Percentiles rank a stretch among this genome's conserved stretches.
Conservation (phyloP, 2,888 invertebrate species). For the Mimumesa dahlbomi region DNA sequence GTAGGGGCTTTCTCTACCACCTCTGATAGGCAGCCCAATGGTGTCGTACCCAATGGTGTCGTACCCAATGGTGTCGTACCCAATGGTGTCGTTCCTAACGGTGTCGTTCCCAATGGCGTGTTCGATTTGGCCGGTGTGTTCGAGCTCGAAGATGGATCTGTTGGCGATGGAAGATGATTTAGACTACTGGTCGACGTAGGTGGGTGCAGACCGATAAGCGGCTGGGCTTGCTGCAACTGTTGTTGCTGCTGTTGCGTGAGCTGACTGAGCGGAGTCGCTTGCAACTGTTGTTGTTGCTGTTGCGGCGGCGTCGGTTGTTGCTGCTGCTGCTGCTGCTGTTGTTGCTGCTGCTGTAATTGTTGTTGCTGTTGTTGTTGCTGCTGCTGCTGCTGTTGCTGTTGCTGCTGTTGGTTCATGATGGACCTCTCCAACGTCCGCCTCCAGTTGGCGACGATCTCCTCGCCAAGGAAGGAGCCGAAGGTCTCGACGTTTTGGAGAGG, state of each 20-base stretch:
- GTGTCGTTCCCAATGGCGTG: conserved; percentile 72
- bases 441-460: conserved; percentile 91
- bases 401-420: conserved; percentile 77
- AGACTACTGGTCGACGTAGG: conserved; percentile 80
- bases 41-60: conserved; percentile 71
- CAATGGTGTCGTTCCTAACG: no score
- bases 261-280: conserved; percentile 71
- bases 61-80: conserved; percentile 72
- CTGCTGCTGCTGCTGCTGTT: conserved; percentile 65
- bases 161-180: conserved; percentile 81
- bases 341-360: conserved; percentile 69
- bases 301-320: conserved; percentile 68
- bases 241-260: conserved; percentile 79
- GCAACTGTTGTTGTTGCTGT: conserved; percentile 61
- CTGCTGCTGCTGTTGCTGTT: conserved; percentile 73
- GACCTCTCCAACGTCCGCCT: conserved; percentile 85
- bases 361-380: conserved; percentile 67
- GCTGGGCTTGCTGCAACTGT: conserved; percentile 73
- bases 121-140: conserved; percentile 75
- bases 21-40: conserved; percentile 67
- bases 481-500: conserved; percentile 86
- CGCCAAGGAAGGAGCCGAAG: conserved; percentile 89
- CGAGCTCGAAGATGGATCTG: conserved; percentile 80
- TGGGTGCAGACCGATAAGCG: conserved; percentile 67
- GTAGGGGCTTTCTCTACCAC: conserved; percentile 79